Conservation (phyloP, 2,797 vertebrate genomes). For the Triplophysa bombifrons region DNA sequence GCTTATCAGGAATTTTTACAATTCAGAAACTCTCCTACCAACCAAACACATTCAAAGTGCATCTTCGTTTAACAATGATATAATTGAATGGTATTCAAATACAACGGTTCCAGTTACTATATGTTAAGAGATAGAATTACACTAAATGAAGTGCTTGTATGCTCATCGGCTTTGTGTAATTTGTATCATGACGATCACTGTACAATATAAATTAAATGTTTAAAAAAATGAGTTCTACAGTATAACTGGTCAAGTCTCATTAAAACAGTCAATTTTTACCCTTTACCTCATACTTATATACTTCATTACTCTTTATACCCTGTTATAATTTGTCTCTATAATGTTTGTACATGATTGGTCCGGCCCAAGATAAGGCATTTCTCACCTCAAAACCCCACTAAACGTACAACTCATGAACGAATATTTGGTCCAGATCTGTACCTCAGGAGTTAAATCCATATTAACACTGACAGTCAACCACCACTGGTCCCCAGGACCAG, state of each 20-base stretch:
- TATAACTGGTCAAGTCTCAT: neutral
- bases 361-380: slow-evolving; percentile 40
- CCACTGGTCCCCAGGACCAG: slow-evolving; percentile 54
- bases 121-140: slow-evolving; percentile 2
- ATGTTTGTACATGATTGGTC: slow-evolving; percentile 5
- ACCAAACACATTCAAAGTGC: slow-evolving; percentile 41
- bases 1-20: neutral
- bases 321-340: slow-evolving; percentile 35
- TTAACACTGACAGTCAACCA: slow-evolving; percentile 46
- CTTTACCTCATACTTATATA: neutral
- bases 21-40: neutral
- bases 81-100: slow-evolving; percentile 20
- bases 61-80: slow-evolving; percentile 21
- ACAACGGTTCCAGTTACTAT: slow-evolving; percentile 23
- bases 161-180: slow-evolving; percentile 34
- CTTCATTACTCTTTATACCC: slow-evolving; percentile 15
- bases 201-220: neutral
- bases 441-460: slow-evolving; percentile 50
- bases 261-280: slow-evolving; percentile 23
- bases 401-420: slow-evolving; percentile 35
- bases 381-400: slow-evolving; percentile 35
- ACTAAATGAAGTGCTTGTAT: slow-evolving; percentile 44
- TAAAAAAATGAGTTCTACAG: neutral
- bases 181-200: neutral
- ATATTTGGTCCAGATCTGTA: slow-evolving; percentile 60